Percentiles rank a stretch among this genome's conserved stretches.
Evolutionary conservation across 1,140 invertebrate genomes (phyloP).

Genomic region (Pogonomyrmex barbatus): DNA sequence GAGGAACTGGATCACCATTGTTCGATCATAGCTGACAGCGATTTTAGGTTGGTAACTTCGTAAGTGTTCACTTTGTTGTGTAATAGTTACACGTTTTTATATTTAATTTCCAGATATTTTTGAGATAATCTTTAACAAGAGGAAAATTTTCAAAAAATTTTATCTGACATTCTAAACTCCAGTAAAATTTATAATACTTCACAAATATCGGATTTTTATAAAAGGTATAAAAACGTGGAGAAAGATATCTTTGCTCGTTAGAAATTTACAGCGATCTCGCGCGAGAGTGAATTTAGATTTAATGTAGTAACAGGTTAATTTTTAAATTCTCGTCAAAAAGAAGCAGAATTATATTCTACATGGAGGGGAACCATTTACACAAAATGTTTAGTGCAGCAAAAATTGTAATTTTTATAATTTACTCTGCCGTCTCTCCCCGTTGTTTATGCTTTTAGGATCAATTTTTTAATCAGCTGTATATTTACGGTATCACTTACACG

Average conservation of each 20-base stretch:
- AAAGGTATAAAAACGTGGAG: neutral
- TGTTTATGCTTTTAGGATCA: neutral
- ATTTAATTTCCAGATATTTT: neutral
- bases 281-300: neutral
- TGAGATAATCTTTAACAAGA: neutral
- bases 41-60: conserved; percentile 82
- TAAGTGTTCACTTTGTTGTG: conserved; percentile 67
- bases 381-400: neutral
- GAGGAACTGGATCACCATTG: conserved; percentile 83
- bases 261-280: conserved; percentile 2
- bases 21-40: conserved; percentile 84
- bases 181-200: conserved; percentile 3
- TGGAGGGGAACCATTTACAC: neutral
- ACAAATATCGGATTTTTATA: neutral
- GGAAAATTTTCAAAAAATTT: neutral
- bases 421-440: neutral
- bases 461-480: neutral
- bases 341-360: neutral
- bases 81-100: neutral
- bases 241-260: neutral
- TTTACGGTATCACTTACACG: neutral
- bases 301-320: neutral
- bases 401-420: conserved; percentile 12
- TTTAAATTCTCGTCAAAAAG: neutral
- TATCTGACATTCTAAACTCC: neutral